Base-by-base conservation (phyloP, 2,113 vertebrate species). In the Pluvialis apricaria region DNA sequence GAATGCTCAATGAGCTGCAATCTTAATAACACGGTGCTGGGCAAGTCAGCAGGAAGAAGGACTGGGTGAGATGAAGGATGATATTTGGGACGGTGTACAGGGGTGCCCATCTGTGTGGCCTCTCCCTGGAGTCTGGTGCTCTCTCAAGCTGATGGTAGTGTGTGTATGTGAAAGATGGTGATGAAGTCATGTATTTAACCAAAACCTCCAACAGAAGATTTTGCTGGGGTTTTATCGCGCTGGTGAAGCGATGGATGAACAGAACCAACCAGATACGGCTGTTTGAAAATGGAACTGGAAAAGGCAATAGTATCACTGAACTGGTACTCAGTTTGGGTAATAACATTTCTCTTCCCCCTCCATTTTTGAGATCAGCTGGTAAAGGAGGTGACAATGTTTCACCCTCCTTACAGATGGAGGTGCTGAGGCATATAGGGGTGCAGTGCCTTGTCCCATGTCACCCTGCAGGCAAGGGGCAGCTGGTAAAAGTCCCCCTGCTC, bases 11-110 rank as follows among this genome's bases (percentile, higher is more conserved):
- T 72, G 92, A 95, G 87, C 83, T 15, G 26, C 40, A 61, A 71
- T 80, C 91, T 96, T 95, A 94, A 88, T 97, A 91, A 96, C 95
- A 94, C 72, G 88, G 85, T 32, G 42, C 38, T 18, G 86, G 91
- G 92, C 49, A 82, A 88, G 90, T 40, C 20, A 21, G 76, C 45
- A 42, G 91, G 96, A 89, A 90, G 91, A 92, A 66, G 20, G 45
- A 58, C 51, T 42, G 78, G 54, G 72, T 49, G 84, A 92, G 88
- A 86, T 87, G 93, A 93, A 97, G 92, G 82, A 47, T 32, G 94
- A 81, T 40, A 49, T 73, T 60, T 73, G 91, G 80, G 89, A 91
- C 6, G 42, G 75, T 57, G 71, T 9, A 36, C 2, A 7, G 44
- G 65, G 70, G 54, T 32, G 49, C 26, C 29, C 4, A 9, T 51